phyloP scores from a whole-genome alignment of 2,797 vertebrate species.

The Peromyscus attwateri region DNA sequence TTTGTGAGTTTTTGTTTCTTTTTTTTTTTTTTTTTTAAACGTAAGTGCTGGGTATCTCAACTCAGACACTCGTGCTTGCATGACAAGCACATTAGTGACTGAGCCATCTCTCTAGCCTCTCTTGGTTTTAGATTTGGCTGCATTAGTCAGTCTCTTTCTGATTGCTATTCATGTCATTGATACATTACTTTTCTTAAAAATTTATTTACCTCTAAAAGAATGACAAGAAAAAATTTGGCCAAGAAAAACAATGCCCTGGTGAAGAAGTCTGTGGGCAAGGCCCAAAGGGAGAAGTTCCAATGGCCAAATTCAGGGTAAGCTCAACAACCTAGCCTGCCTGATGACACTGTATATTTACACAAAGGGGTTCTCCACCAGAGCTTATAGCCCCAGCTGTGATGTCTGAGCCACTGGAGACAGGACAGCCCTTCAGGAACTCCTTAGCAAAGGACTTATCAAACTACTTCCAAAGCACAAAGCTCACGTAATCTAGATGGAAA shows the following conservation, averaged over 20 bases:
- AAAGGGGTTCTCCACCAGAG: slow-evolving; percentile 99
- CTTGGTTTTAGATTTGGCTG: not conserved
- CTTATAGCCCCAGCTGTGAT: slow-evolving; percentile 98
- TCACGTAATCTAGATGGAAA: not conserved
- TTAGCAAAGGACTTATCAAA: slow-evolving; percentile 89
- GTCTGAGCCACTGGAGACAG: slow-evolving; percentile 97
- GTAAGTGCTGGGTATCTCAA: not conserved
- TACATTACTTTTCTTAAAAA: not conserved
- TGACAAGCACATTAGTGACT: not conserved
- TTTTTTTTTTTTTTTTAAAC: too few species aligned
- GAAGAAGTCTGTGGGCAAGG: not conserved
- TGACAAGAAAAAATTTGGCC: not conserved
- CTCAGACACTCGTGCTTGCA: not conserved
- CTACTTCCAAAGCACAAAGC: not conserved
- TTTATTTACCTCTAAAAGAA: not conserved
- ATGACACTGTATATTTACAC: slow-evolving; percentile 97
- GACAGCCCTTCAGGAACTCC: slow-evolving; percentile 96
- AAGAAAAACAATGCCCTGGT: not conserved
- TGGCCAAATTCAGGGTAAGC: not conserved
- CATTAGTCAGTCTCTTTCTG: slow-evolving; percentile 16
- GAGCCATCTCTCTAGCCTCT: not conserved
- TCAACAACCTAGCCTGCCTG: slow-evolving; percentile 82
- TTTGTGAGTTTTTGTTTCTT: not conserved
- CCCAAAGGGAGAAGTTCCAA: not conserved
- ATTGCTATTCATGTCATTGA: not conserved